A percentile compares a stretch with the other conserved stretches of the same genome.
phyloP scores from a whole-genome alignment of 2,113 vertebrate species.

The Empidonax alnorum region DNA sequence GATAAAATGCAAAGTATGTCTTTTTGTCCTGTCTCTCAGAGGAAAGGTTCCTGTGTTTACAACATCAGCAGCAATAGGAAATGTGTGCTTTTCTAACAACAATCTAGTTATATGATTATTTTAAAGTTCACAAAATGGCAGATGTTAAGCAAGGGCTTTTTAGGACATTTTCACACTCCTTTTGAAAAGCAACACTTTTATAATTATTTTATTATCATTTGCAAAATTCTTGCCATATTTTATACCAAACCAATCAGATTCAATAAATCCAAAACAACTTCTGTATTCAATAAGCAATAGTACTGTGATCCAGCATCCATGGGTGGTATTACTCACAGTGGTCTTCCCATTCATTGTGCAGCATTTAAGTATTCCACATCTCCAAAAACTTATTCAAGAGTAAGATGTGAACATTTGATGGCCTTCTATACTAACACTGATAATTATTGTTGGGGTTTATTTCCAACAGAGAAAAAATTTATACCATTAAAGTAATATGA shows the following conservation, averaged over 20 bases:
- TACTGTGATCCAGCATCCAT: not conserved
- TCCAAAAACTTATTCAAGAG: not conserved
- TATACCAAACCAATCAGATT: not conserved
- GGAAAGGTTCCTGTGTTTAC: not conserved
- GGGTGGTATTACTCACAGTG: not conserved
- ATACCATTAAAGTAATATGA: not conserved
- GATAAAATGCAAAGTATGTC: not conserved
- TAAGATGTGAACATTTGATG: not conserved
- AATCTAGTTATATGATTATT: not conserved
- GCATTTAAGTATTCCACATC: not conserved
- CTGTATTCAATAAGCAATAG: not conserved
- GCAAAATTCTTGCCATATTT: not conserved
- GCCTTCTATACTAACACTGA: not conserved
- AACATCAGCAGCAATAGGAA: not conserved
- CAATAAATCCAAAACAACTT: not conserved
- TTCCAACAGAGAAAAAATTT: not conserved
- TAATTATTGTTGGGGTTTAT: fast-evolving
- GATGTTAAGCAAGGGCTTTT: not conserved
- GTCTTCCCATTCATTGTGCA: not conserved
- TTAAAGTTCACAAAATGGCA: not conserved
- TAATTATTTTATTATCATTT: not conserved
- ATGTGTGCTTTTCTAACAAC: not conserved
- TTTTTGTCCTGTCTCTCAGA: not conserved
- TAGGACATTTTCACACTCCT: not conserved
- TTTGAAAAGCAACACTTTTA: not conserved